Evolutionary conservation across 2,888 invertebrate genomes (phyloP).

Genomic region (Lasius fuliginosus): DNA sequence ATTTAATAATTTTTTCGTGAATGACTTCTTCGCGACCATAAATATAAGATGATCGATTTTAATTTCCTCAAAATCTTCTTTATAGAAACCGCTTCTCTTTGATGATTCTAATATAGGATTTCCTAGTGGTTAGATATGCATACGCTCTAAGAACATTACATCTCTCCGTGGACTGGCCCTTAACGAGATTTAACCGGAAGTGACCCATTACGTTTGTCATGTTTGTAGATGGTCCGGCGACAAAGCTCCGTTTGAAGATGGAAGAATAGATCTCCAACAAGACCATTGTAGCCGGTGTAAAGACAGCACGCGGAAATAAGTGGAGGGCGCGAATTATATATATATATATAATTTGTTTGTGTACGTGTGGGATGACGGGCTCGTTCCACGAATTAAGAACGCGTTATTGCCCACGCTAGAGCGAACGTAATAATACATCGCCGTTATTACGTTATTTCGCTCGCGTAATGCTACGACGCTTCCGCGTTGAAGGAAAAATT

Average conservation of each 20-base stretch:
- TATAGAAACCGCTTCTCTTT: background rate
- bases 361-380: background rate
- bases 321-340: conserved; percentile 1
- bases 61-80: background rate
- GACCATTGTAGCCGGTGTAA: conserved; percentile 21
- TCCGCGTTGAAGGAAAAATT: conserved; percentile 19
- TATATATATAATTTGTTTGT: background rate
- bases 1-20: background rate
- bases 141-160: background rate
- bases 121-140: conserved; percentile 23
- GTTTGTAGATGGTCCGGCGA: conserved; percentile 51
- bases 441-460: conserved; percentile 20
- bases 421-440: conserved; percentile 19
- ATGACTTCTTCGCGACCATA: background rate
- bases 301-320: conserved; percentile 38
- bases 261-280: conserved; percentile 17
- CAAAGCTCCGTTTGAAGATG: conserved; percentile 34
- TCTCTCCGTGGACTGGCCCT: conserved; percentile 41
- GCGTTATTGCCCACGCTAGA: conserved; percentile 7
- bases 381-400: conserved; percentile 24
- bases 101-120: conserved; percentile 5
- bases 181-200: conserved; percentile 65
- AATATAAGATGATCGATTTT: background rate
- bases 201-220: conserved; percentile 52
- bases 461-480: conserved; percentile 10